Evolutionary conservation across 2,113 vertebrate species (phyloP).

Genomic region (Sphaerodactylus townsendi): DNA sequence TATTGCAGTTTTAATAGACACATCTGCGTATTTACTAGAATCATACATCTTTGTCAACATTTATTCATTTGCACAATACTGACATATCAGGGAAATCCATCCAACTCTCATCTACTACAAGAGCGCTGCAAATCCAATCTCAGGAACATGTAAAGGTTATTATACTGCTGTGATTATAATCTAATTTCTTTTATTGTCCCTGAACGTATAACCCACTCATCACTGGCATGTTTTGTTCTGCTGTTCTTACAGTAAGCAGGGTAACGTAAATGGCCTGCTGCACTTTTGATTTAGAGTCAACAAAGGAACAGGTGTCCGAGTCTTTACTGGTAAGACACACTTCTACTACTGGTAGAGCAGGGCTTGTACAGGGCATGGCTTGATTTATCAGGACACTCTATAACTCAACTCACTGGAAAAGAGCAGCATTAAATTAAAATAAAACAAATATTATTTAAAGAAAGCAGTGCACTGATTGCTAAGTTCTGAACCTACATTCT

Average conservation of each 20-base stretch:
- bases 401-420: neutral
- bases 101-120: neutral
- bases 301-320: slow-evolving; percentile 67
- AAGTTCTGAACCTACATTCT: no score
- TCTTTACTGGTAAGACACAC: slow-evolving; percentile 22
- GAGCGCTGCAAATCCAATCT: accelerated
- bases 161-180: neutral
- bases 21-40: neutral
- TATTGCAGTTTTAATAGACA: no score
- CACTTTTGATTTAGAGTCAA: slow-evolving; percentile 63
- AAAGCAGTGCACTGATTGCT: no score
- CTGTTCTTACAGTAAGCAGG: slow-evolving; percentile 50
- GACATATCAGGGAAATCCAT: neutral
- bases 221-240: slow-evolving; percentile 51
- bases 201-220: slow-evolving; percentile 30
- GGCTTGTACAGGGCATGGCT: slow-evolving; percentile 18
- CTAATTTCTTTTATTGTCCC: slow-evolving; percentile 17
- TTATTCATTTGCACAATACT: neutral
- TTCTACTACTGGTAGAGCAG: slow-evolving; percentile 27
- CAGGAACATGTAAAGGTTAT: slow-evolving; percentile 9
- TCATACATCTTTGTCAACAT: neutral
- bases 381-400: slow-evolving; percentile 13
- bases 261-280: slow-evolving; percentile 59
- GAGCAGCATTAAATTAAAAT: neutral
- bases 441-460: neutral